Conservation (phyloP, 2,113 vertebrate genomes). For the Ploceus nigricollis region DNA sequence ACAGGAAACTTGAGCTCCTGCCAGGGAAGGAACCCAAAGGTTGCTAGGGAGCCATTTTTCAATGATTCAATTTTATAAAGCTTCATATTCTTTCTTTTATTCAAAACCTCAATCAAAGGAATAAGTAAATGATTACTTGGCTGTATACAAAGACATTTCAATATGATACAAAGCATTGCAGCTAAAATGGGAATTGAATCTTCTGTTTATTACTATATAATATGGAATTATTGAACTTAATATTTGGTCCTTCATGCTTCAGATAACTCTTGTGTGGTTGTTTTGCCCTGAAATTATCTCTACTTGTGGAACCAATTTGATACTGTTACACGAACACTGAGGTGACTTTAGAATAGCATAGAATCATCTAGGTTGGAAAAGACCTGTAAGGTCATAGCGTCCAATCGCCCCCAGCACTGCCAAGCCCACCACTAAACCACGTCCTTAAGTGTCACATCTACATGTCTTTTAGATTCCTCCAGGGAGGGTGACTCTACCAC, state of each 20-base stretch:
- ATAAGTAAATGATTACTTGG: background rate
- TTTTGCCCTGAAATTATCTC: background rate
- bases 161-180: background rate
- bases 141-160: background rate
- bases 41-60: background rate
- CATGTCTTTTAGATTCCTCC: background rate
- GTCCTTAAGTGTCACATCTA: background rate
- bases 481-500: background rate
- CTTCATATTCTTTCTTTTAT: background rate
- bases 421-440: background rate
- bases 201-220: background rate
- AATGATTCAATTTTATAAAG: background rate
- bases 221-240: background rate
- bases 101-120: background rate
- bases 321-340: background rate
- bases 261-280: background rate
- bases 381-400: background rate
- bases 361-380: background rate
- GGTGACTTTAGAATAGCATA: background rate
- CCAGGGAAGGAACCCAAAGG: background rate
- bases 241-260: background rate
- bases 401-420: background rate
- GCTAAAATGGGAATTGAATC: background rate
- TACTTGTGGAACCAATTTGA: background rate
- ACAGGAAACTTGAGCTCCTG: background rate